Evolutionary conservation across 2,797 vertebrate species (phyloP).

Genomic region (Rhadinocentrus ornatus): DNA sequence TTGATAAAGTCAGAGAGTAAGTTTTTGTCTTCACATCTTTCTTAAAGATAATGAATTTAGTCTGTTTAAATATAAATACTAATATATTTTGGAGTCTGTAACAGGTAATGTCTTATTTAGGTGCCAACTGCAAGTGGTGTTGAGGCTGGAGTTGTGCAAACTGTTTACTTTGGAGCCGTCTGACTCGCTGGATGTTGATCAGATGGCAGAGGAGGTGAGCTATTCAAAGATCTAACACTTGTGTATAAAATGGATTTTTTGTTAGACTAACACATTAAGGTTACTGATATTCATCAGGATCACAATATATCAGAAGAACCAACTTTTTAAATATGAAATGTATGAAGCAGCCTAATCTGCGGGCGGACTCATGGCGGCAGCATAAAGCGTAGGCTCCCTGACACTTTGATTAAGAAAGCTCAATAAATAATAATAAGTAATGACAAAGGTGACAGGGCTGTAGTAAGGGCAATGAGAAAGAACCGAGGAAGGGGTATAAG

Average conservation of each 20-base stretch:
- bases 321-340: not conserved
- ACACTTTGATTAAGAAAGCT: too few relatives aligned
- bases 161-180: slow-evolving; percentile 75
- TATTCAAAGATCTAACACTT: not conserved
- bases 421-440: too few relatives aligned
- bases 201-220: slow-evolving; percentile 89
- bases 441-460: too few relatives aligned
- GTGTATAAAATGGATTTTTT: not conserved
- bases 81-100: slow-evolving; percentile 1
- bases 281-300: not conserved
- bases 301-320: not conserved
- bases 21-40: slow-evolving; percentile 53
- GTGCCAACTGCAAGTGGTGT: slow-evolving; percentile 90
- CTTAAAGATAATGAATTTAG: not conserved
- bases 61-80: not conserved
- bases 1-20: slow-evolving; percentile 91
- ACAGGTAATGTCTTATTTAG: slow-evolving; percentile 68
- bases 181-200: slow-evolving; percentile 78
- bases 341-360: not conserved
- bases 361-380: too few relatives aligned
- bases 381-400: too few relatives aligned
- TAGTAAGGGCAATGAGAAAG: too few relatives aligned
- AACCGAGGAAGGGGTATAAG: too few relatives aligned
- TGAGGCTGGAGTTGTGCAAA: slow-evolving; percentile 89
- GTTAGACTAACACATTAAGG: not conserved